These are phyloP conservation scores for Saxidomus purpurata DNA, from an alignment of 1,140 invertebrate genomes.

Conservation along the genomic window DNA sequence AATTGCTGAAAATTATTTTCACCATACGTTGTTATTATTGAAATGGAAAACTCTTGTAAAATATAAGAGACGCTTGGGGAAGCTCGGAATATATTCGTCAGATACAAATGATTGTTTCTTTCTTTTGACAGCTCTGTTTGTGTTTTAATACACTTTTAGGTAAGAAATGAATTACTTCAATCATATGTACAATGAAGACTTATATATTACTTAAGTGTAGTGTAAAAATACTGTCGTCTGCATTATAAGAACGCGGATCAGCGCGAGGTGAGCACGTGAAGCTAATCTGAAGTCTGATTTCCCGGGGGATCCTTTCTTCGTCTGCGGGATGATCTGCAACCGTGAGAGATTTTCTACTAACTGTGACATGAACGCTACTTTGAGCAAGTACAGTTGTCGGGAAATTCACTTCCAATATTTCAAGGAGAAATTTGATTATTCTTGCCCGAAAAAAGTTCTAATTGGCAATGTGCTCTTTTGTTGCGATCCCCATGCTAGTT, in stretches of 20 bases:
- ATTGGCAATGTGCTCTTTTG: slow-evolving; percentile 36
- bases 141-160: neutral
- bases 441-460: slow-evolving; percentile 11
- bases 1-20: neutral
- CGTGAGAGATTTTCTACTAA: slow-evolving; percentile 8
- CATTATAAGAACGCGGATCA: neutral
- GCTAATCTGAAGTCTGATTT: slow-evolving; percentile 29
- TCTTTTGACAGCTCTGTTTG: neutral
- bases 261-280: slow-evolving; percentile 22
- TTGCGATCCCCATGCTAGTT: slow-evolving; percentile 2
- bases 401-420: slow-evolving; percentile 49
- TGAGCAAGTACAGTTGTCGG: slow-evolving; percentile 49
- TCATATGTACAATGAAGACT: neutral
- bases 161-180: neutral
- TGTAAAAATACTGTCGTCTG: slow-evolving; percentile 10
- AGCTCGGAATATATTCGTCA: neutral
- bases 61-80: neutral
- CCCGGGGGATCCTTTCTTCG: neutral
- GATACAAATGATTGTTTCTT: neutral
- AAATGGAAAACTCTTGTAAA: slow-evolving; percentile 33
- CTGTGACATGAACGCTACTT: slow-evolving; percentile 41
- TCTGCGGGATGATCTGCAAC: neutral
- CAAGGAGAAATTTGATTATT: slow-evolving; percentile 14
- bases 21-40: neutral
- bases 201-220: slow-evolving; percentile 12